These are phyloP conservation scores for Peromyscus attwateri DNA, from an alignment of 2,797 vertebrate genomes.

Conservation along the genomic window DNA sequence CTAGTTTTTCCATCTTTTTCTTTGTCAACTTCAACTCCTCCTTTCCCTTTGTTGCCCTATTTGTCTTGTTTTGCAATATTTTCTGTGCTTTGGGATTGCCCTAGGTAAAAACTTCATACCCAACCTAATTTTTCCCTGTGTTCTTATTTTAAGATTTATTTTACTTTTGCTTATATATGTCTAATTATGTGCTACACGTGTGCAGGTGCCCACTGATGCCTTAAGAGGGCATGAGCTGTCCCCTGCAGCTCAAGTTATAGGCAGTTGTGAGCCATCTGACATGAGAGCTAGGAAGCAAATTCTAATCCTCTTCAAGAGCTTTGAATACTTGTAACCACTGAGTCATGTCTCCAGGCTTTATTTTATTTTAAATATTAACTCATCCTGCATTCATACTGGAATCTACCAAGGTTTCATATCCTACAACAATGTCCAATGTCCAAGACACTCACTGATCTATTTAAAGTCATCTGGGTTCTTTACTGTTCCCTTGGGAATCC, in stretches of 20 bases:
- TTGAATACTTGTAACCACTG: no score
- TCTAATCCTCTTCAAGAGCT: background rate
- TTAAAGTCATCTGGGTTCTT: background rate
- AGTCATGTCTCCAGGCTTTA: background rate
- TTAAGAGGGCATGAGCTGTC: background rate
- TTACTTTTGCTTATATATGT: background rate
- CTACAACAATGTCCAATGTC: background rate
- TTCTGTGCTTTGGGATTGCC: conserved; percentile 14
- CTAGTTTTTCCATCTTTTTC: background rate
- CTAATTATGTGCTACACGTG: background rate
- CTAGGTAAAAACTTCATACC: background rate
- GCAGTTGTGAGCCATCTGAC: no score
- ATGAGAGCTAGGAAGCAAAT: no score
- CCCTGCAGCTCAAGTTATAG: background rate
- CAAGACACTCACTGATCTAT: background rate
- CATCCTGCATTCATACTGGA: background rate
- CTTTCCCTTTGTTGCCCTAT: background rate
- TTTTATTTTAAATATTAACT: background rate
- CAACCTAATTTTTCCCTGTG: rapidly evolving
- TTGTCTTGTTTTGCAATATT: background rate
- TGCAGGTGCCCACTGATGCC: background rate
- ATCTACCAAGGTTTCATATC: background rate
- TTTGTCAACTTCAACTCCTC: conserved; percentile 20
- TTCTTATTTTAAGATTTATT: background rate
- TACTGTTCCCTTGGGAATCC: background rate